Evolutionary conservation across 2,797 vertebrate genomes (phyloP).

Genomic region (Poecilia gillii): DNA sequence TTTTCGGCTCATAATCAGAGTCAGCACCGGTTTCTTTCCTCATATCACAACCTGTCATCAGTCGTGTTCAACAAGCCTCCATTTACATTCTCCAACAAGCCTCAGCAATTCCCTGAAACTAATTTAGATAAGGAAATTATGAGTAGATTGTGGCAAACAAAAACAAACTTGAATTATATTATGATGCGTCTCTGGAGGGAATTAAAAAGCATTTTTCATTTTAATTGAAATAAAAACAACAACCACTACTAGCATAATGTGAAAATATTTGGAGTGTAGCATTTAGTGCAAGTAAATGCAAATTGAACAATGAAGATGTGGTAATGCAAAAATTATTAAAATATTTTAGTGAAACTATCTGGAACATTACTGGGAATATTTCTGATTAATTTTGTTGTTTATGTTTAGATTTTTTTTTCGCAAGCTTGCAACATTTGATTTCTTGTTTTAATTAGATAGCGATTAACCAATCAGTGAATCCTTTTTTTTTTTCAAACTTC

Average conservation of each 20-base stretch:
- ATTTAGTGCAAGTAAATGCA: not conserved
- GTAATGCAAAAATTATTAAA: not conserved
- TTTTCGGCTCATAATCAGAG: not conserved
- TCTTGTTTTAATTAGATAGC: not conserved
- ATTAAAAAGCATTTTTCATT: slow-evolving; percentile 5
- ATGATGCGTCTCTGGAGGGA: not conserved
- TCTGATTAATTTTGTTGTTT: not conserved
- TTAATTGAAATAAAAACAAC: not conserved
- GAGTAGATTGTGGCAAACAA: slow-evolving; percentile 2
- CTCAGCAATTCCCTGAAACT: slow-evolving; percentile 1
- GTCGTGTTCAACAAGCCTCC: slow-evolving; percentile 2
- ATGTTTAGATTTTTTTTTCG: not conserved
- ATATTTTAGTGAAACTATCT: not conserved
- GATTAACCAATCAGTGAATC: not conserved
- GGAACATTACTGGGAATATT: not conserved
- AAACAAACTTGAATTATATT: slow-evolving; percentile 1
- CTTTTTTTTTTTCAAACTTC: not conserved
- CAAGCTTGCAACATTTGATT: not conserved
- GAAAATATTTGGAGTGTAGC: not conserved
- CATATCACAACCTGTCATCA: slow-evolving; percentile 4
- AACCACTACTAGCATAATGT: not conserved
- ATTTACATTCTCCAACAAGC: not conserved
- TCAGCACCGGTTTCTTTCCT: not conserved
- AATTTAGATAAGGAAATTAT: slow-evolving; percentile 8
- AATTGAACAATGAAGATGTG: not conserved